Evolutionary conservation across 1,140 invertebrate species (phyloP), one percentile per base, ranked within the genome.

Genomic region (Agraylea sexmaculata): DNA sequence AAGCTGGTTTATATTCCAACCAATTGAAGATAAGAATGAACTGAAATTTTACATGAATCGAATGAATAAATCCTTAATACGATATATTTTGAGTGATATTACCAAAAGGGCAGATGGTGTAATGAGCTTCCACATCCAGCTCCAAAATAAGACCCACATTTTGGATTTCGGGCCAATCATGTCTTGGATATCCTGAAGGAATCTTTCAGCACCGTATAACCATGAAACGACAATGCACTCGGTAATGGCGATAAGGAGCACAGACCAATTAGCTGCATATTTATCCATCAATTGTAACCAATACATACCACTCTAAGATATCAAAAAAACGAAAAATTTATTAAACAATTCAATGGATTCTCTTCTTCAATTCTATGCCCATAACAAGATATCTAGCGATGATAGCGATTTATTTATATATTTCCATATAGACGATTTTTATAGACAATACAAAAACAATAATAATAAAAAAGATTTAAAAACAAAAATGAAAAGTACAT

Each of bases 241-340:
- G 20, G 71, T 68, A 30, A 87, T 81, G 6, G 83, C 85, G 46
- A 88, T 86, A 8, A 88, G 63, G 28, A 87, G 62, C 1, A 87
- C 85, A 12, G 83, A 85, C 76, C 82, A 88, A 53, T 85, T 87
- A 12, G 84, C 85, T 1, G 84, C 83, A 53, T 89, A 87, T 47
- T 83, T 84, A 51, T 88, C 84, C 77, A 88, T 84, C 40, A 89
- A 52, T 53, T 87, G 81, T 8, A 87, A 62, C 73, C 84, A 80
- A 56, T 83, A 87, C 76, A 87, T 83, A 3, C 83, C 84, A 51
- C 80, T 78, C 78, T 80, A 45, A 28, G 63, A 58, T 41, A 46
- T 40, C 31, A 48, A 21, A 36, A 39, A 19, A 34, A 36, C n/a
- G n/a, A n/a, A n/a, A n/a, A n/a, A n/a, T n/a, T n/a, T n/a, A n/a